Conservation (phyloP, 2,797 vertebrate species). For the Hoplostethus mediterraneus region DNA sequence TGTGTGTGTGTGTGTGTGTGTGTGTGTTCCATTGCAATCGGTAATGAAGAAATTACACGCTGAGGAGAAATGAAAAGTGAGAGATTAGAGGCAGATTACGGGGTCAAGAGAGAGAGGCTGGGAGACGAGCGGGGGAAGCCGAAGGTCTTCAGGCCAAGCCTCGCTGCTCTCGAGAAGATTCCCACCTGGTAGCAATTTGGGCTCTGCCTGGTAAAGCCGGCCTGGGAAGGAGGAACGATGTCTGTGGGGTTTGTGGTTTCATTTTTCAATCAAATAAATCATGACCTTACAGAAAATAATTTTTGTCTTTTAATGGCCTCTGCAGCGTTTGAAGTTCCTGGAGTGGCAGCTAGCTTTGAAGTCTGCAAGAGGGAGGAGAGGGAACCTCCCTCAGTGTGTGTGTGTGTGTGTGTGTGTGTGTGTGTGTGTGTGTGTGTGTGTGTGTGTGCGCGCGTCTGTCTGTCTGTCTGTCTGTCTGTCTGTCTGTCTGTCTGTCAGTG, state of each 20-base stretch:
- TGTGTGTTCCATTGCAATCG: too few relatives aligned
- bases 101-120: slow-evolving; percentile 29
- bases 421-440: background rate
- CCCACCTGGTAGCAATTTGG: slow-evolving; percentile 83
- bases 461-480: background rate
- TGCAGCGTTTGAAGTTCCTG: slow-evolving; percentile 81
- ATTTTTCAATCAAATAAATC: slow-evolving; percentile 88
- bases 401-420: slow-evolving; percentile 5
- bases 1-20: slow-evolving; percentile 22
- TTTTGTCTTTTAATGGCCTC: slow-evolving; percentile 83
- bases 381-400: slow-evolving; percentile 39
- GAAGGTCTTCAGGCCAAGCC: slow-evolving; percentile 39
- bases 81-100: slow-evolving; percentile 9
- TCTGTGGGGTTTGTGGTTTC: slow-evolving; percentile 82
- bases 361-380: slow-evolving; percentile 60
- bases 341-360: slow-evolving; percentile 80
- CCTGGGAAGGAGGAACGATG: slow-evolving; percentile 78
- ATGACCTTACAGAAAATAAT: slow-evolving; percentile 83
- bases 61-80: slow-evolving; percentile 29
- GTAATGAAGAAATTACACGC: slow-evolving; percentile 21
- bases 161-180: slow-evolving; percentile 65
- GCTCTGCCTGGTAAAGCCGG: slow-evolving; percentile 72
- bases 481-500: background rate
- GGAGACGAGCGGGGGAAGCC: slow-evolving; percentile 53
- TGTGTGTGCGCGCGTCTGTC: too few relatives aligned